These are phyloP conservation scores for Brienomyrus brachyistius DNA, from an alignment of 2,113 vertebrate genomes.

Conservation along the genomic window DNA sequence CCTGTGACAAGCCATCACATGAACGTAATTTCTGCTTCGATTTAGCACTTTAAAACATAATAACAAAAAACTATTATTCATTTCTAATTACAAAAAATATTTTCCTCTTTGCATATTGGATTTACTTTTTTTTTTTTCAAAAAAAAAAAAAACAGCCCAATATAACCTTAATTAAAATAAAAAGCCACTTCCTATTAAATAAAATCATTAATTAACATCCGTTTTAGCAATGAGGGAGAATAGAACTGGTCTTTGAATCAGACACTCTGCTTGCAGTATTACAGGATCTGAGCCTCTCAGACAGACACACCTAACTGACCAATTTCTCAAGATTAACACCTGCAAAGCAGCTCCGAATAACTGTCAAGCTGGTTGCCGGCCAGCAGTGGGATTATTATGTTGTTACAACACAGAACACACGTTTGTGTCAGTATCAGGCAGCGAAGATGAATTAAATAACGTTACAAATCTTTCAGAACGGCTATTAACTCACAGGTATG, in stretches of 20 bases:
- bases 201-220: neutral
- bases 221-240: neutral
- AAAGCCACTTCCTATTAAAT: neutral
- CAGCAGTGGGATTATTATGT: too few species aligned
- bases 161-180: neutral
- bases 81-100: neutral
- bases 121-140: neutral
- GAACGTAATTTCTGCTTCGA: neutral
- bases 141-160: neutral
- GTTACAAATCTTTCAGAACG: neutral
- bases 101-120: neutral
- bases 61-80: neutral
- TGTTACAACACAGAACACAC: neutral
- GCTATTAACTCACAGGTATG: neutral
- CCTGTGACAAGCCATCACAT: neutral
- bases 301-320: constrained; percentile 20
- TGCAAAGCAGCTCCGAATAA: constrained; percentile 16
- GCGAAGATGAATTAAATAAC: neutral
- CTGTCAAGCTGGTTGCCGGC: neutral
- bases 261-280: neutral
- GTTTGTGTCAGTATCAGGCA: neutral
- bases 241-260: neutral
- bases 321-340: constrained; percentile 29
- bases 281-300: neutral
- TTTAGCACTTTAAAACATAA: neutral